Percentiles rank a stretch among this genome's conserved stretches.
phyloP scores from a whole-genome alignment of 2,888 invertebrate species.

The Xestobium rufovillosum region DNA sequence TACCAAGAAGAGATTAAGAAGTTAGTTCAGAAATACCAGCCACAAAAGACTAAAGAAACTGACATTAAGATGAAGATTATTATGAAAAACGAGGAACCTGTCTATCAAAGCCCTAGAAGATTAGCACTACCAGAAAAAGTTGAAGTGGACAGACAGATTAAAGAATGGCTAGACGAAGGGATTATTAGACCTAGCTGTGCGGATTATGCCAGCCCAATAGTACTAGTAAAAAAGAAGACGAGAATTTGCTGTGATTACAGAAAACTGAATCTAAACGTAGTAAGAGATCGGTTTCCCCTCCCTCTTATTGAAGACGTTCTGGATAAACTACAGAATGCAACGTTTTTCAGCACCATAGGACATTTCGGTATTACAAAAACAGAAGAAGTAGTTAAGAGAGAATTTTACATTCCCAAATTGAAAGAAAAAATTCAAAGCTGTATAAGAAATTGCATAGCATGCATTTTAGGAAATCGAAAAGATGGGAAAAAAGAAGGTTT shows the following conservation, averaged over 20 bases:
- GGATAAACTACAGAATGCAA: constrained; percentile 22
- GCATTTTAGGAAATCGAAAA: constrained; percentile 28
- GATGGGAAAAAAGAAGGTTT: constrained; percentile 29
- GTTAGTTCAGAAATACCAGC: constrained; percentile 7
- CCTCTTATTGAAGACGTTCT: constrained; percentile 33
- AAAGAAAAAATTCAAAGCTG: constrained; percentile 6
- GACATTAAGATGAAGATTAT: constrained; percentile 28
- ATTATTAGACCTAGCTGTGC: constrained; percentile 15
- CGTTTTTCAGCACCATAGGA: too few relatives aligned
- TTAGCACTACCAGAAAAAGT: constrained; percentile 21
- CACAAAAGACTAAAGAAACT: not conserved
- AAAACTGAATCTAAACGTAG: constrained; percentile 32
- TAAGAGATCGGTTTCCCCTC: constrained; percentile 29
- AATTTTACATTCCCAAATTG: constrained; percentile 9
- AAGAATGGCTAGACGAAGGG: constrained; percentile 19
- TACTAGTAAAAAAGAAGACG: constrained; percentile 28
- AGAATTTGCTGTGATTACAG: constrained; percentile 38
- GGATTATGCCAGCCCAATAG: constrained; percentile 30
- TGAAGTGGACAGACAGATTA: constrained; percentile 16
- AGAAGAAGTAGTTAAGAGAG: constrained; percentile 7
- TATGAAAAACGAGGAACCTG: constrained; percentile 28
- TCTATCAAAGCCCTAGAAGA: constrained; percentile 25
- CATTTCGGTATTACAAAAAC: constrained; percentile 11
- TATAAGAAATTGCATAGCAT: constrained; percentile 23
- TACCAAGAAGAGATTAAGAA: constrained; percentile 11